Percentiles rank a stretch among this genome's conserved stretches.
Conservation (phyloP, 1,140 invertebrate genomes). For the Eumeta japonica region DNA sequence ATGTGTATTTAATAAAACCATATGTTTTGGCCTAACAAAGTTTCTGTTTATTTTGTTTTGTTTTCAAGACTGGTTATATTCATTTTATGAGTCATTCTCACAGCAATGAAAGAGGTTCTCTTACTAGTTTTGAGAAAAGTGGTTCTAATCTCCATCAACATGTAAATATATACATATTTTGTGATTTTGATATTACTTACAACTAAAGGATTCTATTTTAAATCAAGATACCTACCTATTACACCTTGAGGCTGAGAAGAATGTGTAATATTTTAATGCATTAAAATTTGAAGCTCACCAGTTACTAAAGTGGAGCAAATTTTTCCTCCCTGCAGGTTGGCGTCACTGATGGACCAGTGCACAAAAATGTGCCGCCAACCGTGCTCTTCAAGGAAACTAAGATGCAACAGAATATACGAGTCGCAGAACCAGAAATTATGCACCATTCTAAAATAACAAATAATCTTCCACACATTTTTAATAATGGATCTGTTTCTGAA, state of each 20-base stretch:
- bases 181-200: too few species aligned
- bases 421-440: slow-evolving; percentile 29
- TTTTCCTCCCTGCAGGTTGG: slow-evolving; percentile 58
- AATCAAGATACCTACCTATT: too few species aligned
- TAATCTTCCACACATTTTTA: slow-evolving; percentile 29
- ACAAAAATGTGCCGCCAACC: slow-evolving; percentile 48
- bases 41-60: too few species aligned
- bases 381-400: slow-evolving; percentile 41
- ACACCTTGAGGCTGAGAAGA: slow-evolving; percentile 53
- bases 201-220: too few species aligned
- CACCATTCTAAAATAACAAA: slow-evolving; percentile 23
- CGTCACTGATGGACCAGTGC: slow-evolving; percentile 54
- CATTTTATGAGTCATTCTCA: too few species aligned
- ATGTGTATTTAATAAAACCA: neutral
- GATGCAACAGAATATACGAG: slow-evolving; percentile 31
- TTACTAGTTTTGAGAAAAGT: too few species aligned
- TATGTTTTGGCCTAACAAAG: too few species aligned
- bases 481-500: slow-evolving; percentile 45
- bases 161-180: too few species aligned
- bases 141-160: too few species aligned
- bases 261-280: slow-evolving; percentile 36
- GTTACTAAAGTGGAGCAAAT: slow-evolving; percentile 57
- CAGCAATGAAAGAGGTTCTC: too few species aligned
- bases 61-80: too few species aligned
- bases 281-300: slow-evolving; percentile 49